These are phyloP conservation scores for Paguma larvata DNA, from an alignment of 2,797 vertebrate genomes.

Conservation along the genomic window DNA sequence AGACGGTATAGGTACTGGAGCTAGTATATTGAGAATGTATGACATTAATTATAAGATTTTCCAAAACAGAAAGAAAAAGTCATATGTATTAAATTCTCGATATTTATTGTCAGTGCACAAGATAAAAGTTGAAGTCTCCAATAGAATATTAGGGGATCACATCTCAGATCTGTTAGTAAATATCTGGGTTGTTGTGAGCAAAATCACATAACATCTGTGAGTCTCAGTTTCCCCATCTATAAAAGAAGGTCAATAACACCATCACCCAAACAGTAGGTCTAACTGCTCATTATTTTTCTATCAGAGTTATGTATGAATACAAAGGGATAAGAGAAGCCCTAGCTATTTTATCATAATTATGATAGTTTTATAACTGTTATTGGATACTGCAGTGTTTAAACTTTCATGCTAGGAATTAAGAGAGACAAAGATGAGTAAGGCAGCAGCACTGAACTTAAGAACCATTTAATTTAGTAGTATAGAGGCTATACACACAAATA, in stretches of 20 bases:
- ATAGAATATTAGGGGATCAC: background rate
- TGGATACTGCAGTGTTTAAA: constrained; percentile 41
- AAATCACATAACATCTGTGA: background rate
- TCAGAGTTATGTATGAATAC: background rate
- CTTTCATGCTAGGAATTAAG: background rate
- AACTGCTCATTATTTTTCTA: background rate
- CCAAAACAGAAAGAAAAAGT: background rate
- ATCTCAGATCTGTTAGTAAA: background rate
- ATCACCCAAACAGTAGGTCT: background rate
- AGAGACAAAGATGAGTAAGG: background rate
- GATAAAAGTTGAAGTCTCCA: background rate
- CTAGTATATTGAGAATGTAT: background rate
- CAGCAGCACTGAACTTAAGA: background rate
- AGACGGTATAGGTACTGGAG: background rate
- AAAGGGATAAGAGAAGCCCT: background rate
- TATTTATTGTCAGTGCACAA: background rate
- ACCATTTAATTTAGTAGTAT: background rate
- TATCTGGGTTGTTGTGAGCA: background rate
- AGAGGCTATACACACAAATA: background rate
- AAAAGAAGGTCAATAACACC: constrained; percentile 15
- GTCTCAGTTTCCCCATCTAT: background rate
- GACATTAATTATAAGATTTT: background rate
- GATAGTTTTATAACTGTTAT: background rate
- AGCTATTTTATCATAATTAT: background rate
- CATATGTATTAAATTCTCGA: background rate